Evolutionary conservation across 2,113 vertebrate species (phyloP).

Genomic region (Crotalus tigris): DNA sequence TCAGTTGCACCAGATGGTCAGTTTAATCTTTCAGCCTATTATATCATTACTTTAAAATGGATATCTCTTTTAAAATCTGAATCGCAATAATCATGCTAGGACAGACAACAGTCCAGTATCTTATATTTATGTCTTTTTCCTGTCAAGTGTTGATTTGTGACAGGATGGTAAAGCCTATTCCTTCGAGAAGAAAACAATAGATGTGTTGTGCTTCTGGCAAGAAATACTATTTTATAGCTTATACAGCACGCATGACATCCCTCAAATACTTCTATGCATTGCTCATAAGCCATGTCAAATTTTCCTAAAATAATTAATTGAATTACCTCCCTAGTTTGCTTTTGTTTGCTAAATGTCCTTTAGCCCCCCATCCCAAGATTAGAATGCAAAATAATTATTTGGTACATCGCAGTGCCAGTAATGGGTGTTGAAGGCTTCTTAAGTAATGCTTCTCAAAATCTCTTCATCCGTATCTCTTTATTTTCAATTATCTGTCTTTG

Average conservation of each 20-base stretch:
- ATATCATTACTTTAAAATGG: neutral
- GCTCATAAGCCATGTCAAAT: neutral
- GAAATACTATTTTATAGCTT: neutral
- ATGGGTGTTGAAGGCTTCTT: neutral
- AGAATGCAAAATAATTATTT: neutral
- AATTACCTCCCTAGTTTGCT: neutral
- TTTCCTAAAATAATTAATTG: slow-evolving; percentile 1
- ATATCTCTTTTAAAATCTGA: neutral
- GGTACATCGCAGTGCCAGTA: neutral
- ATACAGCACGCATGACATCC: neutral
- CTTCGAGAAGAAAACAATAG: neutral
- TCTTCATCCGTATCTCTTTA: neutral
- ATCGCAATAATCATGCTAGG: neutral
- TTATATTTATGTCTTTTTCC: neutral
- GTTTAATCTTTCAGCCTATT: neutral
- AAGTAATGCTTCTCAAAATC: neutral
- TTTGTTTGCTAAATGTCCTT: neutral
- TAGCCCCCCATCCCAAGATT: neutral
- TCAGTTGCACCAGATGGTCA: neutral
- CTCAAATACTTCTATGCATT: neutral
- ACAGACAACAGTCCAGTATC: neutral
- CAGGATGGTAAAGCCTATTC: neutral
- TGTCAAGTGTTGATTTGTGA: neutral
- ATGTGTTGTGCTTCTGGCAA: neutral
- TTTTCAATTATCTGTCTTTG: neutral